These are phyloP conservation scores for Lepidothrix coronata DNA, from an alignment of 2,113 vertebrate genomes.

Conservation along the genomic window DNA sequence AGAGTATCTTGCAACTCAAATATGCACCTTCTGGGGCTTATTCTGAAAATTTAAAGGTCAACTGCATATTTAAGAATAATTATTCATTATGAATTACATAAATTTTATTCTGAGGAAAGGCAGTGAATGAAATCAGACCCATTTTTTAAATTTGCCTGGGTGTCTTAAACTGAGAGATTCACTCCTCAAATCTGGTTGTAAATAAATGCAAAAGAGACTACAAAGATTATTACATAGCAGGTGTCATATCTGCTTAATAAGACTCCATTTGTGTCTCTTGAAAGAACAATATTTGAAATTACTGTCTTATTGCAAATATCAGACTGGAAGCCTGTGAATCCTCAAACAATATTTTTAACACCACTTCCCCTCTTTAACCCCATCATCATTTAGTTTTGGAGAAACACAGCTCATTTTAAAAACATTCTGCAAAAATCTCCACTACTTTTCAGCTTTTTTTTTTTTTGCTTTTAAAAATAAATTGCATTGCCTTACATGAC, in stretches of 20 bases:
- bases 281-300: not conserved
- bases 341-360: not conserved
- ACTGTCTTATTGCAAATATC: not conserved
- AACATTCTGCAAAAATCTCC: not conserved
- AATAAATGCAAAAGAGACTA: not conserved
- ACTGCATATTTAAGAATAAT: constrained; percentile 32
- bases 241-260: not conserved
- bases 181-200: not conserved
- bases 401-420: not conserved
- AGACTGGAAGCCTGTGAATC: not conserved
- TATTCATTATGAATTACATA: constrained; percentile 50
- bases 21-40: not conserved
- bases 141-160: not conserved
- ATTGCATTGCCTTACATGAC: not conserved
- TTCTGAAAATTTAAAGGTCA: not conserved
- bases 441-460: not conserved
- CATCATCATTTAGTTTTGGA: not conserved
- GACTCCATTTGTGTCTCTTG: not conserved
- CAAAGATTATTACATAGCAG: not conserved
- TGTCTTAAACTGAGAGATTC: not conserved
- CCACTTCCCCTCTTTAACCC: not conserved
- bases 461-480: not conserved
- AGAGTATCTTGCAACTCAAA: not conserved
- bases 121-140: constrained; percentile 8
- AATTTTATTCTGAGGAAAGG: not conserved